Base-by-base conservation (phyloP, 2,888 invertebrate species). In the Agriopis aurantiaria region DNA sequence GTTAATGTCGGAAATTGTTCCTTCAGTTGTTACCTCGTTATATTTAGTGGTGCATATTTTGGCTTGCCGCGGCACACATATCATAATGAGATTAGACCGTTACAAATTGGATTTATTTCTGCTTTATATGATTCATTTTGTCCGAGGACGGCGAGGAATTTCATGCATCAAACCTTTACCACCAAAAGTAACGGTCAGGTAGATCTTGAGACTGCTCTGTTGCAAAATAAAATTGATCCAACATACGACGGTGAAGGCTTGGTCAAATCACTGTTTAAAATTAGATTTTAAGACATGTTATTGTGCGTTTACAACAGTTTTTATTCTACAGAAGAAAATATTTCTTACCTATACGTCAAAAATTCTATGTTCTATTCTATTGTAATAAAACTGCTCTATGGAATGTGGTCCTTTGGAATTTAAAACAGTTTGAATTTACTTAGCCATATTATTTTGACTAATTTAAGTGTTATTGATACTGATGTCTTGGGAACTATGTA, bases 41-140 rank as follows among this genome's bases (percentile, higher is more conserved):
- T 51, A 55, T 5, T 23, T 49, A 17, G 48, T 45, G 49, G 48
- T 51, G 49, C 59, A 51, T 58, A 33, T 33, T 33, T 59, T 69
- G 55, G 45, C 46, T 49, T 48, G 33, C 43, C 40, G 60, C 55
- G 41, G 55, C 55, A 41, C 53, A 68, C 52, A 68, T 49, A 68
- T 53, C 68, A 55, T 69, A 51, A 64, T 60, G 49, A 64, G 60
- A 69, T 69, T 69, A 56, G 59, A 59, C 69, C 64, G 60, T 68
- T 48, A 58, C 68, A 59, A 68, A 68, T 68, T 23, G 59, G 63
- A 59, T 64, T 68, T 65, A 60, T 60, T 49, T 60, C 41, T 55
- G 40, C 53, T 46, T 58, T 41, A 52, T 58, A 46, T 57, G 61
- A 66, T 55, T 63, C 68, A 58, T 68, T 40, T 45, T 53, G 55